Evolutionary conservation across 2,113 vertebrate species (phyloP), one percentile per base, ranked within the genome.

Genomic region (Mungos mungo): DNA sequence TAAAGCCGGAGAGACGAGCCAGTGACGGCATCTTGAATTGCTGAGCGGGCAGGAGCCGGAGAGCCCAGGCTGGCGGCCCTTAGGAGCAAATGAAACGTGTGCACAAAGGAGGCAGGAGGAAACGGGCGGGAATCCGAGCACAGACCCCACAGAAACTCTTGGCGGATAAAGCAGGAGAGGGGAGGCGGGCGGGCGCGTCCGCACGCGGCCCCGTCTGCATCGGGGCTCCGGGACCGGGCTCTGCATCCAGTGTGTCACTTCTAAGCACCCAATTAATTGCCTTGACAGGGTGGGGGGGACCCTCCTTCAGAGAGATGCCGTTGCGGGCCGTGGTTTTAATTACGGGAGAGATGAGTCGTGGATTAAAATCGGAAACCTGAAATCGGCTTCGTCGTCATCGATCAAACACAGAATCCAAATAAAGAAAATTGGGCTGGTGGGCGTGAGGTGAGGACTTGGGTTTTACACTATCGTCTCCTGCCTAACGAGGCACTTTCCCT

Each of bases 401-500:
- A 98, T 99, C 98, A 99, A 98, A 99, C 35, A 0, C 68, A 41
- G 94, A 95, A 97, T 98, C 98, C 98, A 96, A 98, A 98, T 98
- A 98, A 98, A 98, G 98, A 98, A 98, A 98, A 98, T 98, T 95
- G 97, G 98, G 97, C 96, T 52, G 96, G 98, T 91, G 98, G 98
- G 96, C 95, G 85, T 52, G 95, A 96, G 89, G 88, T 94, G 90
- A 92, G 92, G 97, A 97, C 98, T 97, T 96, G 98, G 98, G 97
- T 97, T 98, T 97, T 98, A 88, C 97, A 95, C 98, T 98, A 98
- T 98, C 95, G 98, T 98, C 97, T 97, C 98, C 98, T 98, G 97
- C 98, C 98, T 99, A 99, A 98, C 98, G 98, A 98, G 98, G 98
- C 98, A 98, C 98, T 98, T 98, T 98, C 98, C 98, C 98, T 95